Percentiles rank a stretch among this genome's conserved stretches.
Evolutionary conservation across 2,797 vertebrate genomes (phyloP).

Genomic region (Pseudomugil tenellus): DNA sequence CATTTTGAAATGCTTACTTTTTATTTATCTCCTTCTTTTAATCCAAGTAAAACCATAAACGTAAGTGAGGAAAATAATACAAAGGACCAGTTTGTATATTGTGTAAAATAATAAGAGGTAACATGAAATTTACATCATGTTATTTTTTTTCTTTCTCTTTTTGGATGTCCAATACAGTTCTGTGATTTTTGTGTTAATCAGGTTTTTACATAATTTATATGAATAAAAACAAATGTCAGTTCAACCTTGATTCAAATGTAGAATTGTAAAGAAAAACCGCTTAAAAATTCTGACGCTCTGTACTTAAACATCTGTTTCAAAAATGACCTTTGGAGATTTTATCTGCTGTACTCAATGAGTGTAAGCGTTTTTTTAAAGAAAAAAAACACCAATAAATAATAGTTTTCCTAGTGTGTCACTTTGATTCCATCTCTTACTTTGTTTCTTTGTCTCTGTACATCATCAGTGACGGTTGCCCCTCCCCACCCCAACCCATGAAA

Average conservation of each 20-base stretch:
- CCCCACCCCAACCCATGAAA: no score
- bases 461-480: no score
- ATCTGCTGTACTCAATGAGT: slow-evolving; percentile 98
- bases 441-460: not conserved
- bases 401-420: slow-evolving; percentile 96
- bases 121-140: slow-evolving; percentile 81
- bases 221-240: slow-evolving; percentile 72
- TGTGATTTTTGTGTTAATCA: slow-evolving; percentile 82
- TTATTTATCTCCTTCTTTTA: slow-evolving; percentile 94
- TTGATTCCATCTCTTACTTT: slow-evolving; percentile 57
- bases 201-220: slow-evolving; percentile 92
- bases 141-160: slow-evolving; percentile 77
- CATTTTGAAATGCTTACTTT: slow-evolving; percentile 86
- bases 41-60: slow-evolving; percentile 83
- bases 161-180: slow-evolving; percentile 82
- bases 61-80: slow-evolving; percentile 86
- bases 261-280: slow-evolving; percentile 83
- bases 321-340: slow-evolving; percentile 94
- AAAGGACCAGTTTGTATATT: slow-evolving; percentile 95
- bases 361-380: slow-evolving; percentile 82
- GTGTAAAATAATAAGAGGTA: slow-evolving; percentile 90
- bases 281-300: slow-evolving; percentile 82
- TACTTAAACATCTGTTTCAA: slow-evolving; percentile 87
- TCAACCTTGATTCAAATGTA: slow-evolving; percentile 82
- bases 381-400: slow-evolving; percentile 90